Evolutionary conservation across 2,888 invertebrate genomes (phyloP), one percentile per base, ranked within the genome.

Genomic region (Tanypteryx hageni): DNA sequence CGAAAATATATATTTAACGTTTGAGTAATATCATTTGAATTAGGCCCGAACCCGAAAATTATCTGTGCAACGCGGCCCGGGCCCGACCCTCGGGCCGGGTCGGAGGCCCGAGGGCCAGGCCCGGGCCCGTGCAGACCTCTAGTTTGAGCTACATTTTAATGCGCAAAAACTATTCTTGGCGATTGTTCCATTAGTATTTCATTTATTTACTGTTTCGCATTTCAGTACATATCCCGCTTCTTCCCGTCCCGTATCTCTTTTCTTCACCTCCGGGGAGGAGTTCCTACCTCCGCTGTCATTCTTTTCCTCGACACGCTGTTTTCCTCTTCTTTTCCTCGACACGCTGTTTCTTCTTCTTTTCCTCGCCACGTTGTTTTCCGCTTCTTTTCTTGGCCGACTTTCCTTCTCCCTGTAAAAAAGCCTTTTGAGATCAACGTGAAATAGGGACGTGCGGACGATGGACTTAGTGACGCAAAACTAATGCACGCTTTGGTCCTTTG

Each of bases 381-480:
- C 18, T 89, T 56, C 9, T 64, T 89, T n/a, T 68, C 59, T 5
- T 27, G 85, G 59, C 14, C 82, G n/a, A 44, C 31, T 82, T 18
- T 57, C 44, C 57, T 27, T 7, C n/a, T n/a, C 44, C 44, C 9
- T 83, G 44, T 83, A 83, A 56, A 83, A 18, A 44, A 82, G 0
- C 83, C 57, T 83, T 83, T 83, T 83, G 83, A 83, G 83, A 27
- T 57, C 56, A 44, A 13, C n/a, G 57, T 0, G 44, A 57, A 83
- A 7, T n/a, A 57, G 11, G 56, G 44, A 44, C 1, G 44, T 11
- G 56, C 58, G 68, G 68, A 89, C 64, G 89, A 44, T 61, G 64
- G 89, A 27, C 89, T 27, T 64, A 64, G 22, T 61, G 86, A 86
- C 86, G 86, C 61, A 59, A 59, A 61, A 61, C 89, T 89, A 89